phyloP scores from a whole-genome alignment of 2,113 vertebrate species.

The Xenopus borealis region DNA sequence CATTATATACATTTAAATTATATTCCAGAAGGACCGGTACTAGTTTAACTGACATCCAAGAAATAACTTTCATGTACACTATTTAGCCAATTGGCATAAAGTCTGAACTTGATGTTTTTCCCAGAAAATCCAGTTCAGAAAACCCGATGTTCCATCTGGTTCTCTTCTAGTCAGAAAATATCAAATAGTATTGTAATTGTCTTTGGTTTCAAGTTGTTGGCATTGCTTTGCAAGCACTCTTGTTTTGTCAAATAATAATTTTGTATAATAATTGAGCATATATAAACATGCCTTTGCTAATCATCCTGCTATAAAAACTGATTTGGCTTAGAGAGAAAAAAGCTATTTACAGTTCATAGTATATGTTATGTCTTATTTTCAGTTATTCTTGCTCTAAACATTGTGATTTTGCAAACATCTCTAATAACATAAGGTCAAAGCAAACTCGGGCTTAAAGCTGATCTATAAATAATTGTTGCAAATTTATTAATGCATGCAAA shows the following conservation, averaged over 20 bases:
- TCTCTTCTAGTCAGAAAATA: slow-evolving; percentile 29
- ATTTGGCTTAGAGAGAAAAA: not conserved
- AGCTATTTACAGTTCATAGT: not conserved
- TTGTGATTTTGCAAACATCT: not conserved
- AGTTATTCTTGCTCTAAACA: no score
- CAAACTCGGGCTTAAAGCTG: not conserved
- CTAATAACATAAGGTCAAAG: slow-evolving; percentile 29
- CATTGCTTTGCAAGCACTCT: slow-evolving; percentile 17
- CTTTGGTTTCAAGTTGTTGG: slow-evolving; percentile 27
- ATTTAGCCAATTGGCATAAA: slow-evolving; percentile 39
- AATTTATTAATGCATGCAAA: slow-evolving; percentile 36
- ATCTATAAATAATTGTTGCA: slow-evolving; percentile 16
- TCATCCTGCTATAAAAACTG: slow-evolving; percentile 15
- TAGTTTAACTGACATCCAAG: slow-evolving; percentile 40
- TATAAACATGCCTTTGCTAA: slow-evolving; percentile 31
- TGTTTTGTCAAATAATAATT: slow-evolving; percentile 28
- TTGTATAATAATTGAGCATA: slow-evolving; percentile 26
- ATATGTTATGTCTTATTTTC: not conserved
- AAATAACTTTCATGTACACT: slow-evolving; percentile 32
- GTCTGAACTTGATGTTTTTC: slow-evolving; percentile 31
- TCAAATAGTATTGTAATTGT: slow-evolving; percentile 33
- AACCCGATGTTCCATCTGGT: slow-evolving; percentile 38
- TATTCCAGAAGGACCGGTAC: slow-evolving; percentile 39
- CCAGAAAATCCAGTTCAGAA: slow-evolving; percentile 17
- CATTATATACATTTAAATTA: not conserved